Evolutionary conservation across 2,797 vertebrate species (phyloP), one percentile per base, ranked within the genome.

Genomic region (Atherinosoma microstoma): DNA sequence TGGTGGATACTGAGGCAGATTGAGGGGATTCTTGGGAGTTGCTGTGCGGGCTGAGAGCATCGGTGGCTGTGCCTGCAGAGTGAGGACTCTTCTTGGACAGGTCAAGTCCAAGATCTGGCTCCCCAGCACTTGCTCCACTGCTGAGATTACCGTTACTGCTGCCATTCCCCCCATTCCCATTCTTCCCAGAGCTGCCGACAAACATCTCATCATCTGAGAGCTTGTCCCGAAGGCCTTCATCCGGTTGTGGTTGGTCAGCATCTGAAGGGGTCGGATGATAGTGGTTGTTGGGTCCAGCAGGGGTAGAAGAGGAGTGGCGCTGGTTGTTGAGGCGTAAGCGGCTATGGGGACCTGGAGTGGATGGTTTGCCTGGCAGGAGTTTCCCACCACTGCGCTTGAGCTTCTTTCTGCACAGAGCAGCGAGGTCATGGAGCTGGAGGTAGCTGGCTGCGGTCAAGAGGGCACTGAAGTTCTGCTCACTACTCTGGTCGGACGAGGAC

Each of bases 401-500:
- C 91, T 97, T 98, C 91, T 97, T 98, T 87, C 97, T 95, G 93
- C 98, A 99, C 73, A 99, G 95, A 84, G 96, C 96, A 73, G 96
- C 96, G 78, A 99, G 94, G 93, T 99, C 98, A 3, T 97, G 97
- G 87, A 99, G 96, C 95, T 99, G 98, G 96, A 99, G 98, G 97
- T 98, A 99, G 96, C 97, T 99, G 89, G 98, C 98, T 79, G 98
- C 98, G 6, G 97, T 97, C 88, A 99, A 96, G 79, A 99, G 96
- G 90, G 96, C 95, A 87, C 93, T 97, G 74, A 98, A 96, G 91
- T 97, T 97, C 92, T 98, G 96, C 90, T 98, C 96, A 11, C 92
- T 94, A 4, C 97, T 96, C 93, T 97, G 97, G 82, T 98, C 97
- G 0, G 94, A 93, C 0, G 95, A 94, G 68, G 96, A 96, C 89